Conservation (phyloP, 2,888 invertebrate genomes). For the Sarcophaga caerulescens region DNA sequence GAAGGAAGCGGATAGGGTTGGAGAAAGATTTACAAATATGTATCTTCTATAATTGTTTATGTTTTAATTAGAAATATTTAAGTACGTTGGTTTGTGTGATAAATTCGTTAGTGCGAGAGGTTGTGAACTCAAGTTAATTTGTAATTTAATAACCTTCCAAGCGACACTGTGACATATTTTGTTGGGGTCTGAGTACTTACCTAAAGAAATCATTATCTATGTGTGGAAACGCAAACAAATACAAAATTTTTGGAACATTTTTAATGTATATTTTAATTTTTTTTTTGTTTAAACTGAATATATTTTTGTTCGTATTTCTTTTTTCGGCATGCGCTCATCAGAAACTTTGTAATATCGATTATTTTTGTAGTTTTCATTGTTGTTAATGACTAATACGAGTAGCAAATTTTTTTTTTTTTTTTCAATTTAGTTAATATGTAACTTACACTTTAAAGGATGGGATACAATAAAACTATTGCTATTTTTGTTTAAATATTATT, state of each 20-base stretch:
- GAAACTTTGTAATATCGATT: conserved; percentile 51
- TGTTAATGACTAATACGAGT: conserved; percentile 61
- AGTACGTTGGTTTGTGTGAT: neutral
- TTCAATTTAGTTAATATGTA: conserved; percentile 35
- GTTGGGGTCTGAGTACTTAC: conserved; percentile 38
- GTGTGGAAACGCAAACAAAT: neutral
- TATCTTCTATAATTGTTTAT: no score
- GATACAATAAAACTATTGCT: conserved; percentile 58
- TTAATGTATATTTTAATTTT: conserved; percentile 27
- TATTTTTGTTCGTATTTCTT: conserved; percentile 45
- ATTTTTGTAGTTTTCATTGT: conserved; percentile 7
- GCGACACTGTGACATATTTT: neutral
- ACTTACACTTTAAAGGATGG: conserved; percentile 48
- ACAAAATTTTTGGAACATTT: conserved; percentile 28
- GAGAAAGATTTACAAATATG: neutral
- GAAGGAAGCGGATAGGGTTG: neutral
- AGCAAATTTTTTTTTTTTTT: conserved; percentile 55
- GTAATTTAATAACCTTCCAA: neutral
- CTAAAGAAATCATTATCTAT: neutral
- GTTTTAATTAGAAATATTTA: no score
- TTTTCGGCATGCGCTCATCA: conserved; percentile 55
- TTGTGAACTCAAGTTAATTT: conserved; percentile 3
- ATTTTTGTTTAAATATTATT: conserved; percentile 33
- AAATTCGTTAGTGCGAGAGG: conserved; percentile 64
- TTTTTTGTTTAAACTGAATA: conserved; percentile 41